phyloP scores from a whole-genome alignment of 2,113 vertebrate species.

The Phalacrocorax brasilianus region DNA sequence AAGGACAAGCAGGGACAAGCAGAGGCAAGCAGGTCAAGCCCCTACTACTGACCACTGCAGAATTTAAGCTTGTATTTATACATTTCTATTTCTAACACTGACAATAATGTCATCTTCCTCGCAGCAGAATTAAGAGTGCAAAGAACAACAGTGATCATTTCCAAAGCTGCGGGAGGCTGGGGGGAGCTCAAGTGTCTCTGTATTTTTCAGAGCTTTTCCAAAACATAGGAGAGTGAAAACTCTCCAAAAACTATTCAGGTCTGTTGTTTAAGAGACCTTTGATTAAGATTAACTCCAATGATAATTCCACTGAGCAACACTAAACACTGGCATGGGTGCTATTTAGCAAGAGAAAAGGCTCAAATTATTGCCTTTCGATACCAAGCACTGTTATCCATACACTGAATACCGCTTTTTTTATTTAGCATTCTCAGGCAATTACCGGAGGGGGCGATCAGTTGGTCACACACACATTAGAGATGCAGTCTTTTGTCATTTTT shows the following conservation, averaged over 20 bases:
- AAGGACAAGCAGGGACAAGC: not conserved
- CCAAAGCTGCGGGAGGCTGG: not conserved
- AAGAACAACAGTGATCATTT: not conserved
- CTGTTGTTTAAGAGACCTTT: not conserved
- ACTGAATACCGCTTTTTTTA: constrained; percentile 11
- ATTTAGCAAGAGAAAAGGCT: constrained; percentile 25
- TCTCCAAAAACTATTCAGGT: not conserved
- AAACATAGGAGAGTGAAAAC: not conserved
- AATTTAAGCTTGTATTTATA: not conserved
- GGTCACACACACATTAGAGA: constrained; percentile 16
- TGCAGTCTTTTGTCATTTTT: not conserved
- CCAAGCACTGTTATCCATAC: not conserved
- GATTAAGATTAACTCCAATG: not conserved
- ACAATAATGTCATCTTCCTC: not conserved
- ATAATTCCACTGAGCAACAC: constrained; percentile 1
- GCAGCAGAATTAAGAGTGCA: not conserved
- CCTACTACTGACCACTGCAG: not conserved
- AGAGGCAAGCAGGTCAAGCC: not conserved
- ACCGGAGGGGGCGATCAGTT: not conserved
- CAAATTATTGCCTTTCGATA: constrained; percentile 42
- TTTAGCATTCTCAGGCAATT: constrained; percentile 14
- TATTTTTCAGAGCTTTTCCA: not conserved
- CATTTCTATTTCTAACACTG: not conserved
- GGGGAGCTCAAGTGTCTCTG: not conserved
- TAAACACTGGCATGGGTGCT: not conserved